These are phyloP conservation scores for Clepsis dumicolana DNA, from an alignment of 2,888 invertebrate genomes.

Conservation along the genomic window DNA sequence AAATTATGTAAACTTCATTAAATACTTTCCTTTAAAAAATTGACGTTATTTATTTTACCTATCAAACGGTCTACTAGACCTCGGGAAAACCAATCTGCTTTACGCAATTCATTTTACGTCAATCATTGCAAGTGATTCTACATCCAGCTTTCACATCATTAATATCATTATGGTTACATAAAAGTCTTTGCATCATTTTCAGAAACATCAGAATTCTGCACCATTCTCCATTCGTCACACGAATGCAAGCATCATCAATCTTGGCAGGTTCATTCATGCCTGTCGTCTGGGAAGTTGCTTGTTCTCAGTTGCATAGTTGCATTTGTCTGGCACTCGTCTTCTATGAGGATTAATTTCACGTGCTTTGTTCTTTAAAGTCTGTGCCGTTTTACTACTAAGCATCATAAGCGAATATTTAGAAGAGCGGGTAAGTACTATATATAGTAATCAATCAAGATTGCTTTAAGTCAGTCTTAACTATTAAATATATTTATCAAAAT, in stretches of 20 bases:
- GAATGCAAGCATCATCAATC: slow-evolving; percentile 5
- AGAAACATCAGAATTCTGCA: neutral
- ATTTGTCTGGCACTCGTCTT: neutral
- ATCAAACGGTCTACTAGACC: too few relatives aligned
- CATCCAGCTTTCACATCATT: neutral
- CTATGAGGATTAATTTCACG: neutral
- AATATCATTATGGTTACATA: neutral
- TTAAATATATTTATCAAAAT: too few relatives aligned
- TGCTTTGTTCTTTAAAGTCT: neutral
- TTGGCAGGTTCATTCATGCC: slow-evolving; percentile 14
- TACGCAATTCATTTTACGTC: neutral
- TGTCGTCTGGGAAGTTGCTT: slow-evolving; percentile 8
- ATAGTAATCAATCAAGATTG: too few relatives aligned
- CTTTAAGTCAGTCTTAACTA: too few relatives aligned
- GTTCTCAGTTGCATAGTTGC: neutral
- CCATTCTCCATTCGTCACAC: neutral
- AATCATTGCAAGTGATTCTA: neutral
- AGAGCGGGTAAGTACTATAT: neutral
- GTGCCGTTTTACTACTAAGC: too few relatives aligned
- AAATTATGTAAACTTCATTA: too few relatives aligned
- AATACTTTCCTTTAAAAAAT: too few relatives aligned
- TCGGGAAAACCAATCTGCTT: too few relatives aligned
- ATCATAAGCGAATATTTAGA: too few relatives aligned
- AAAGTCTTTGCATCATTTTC: neutral
- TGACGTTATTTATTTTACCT: too few relatives aligned